Evolutionary conservation across 2,888 invertebrate genomes (phyloP).

Genomic region (Rhagium mordax): DNA sequence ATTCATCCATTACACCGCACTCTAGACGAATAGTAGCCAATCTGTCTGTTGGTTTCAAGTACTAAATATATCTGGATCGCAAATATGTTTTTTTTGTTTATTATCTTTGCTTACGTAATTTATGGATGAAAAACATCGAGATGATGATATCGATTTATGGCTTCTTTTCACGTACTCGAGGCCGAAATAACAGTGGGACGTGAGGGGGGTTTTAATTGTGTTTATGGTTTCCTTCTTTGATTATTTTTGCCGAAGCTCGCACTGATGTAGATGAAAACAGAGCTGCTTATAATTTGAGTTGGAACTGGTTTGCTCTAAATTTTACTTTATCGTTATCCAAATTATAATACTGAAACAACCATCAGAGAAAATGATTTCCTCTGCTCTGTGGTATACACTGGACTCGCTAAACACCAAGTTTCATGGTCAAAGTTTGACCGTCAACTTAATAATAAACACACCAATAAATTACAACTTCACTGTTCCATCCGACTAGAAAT

Average conservation of each 20-base stretch:
- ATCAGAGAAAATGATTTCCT: too few relatives aligned
- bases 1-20: too few relatives aligned
- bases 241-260: not conserved
- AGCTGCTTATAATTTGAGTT: too few relatives aligned
- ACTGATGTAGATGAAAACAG: not conserved
- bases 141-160: too few relatives aligned
- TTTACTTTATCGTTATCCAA: too few relatives aligned
- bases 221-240: too few relatives aligned
- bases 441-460: constrained; percentile 25
- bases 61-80: not conserved
- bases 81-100: not conserved
- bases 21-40: not conserved
- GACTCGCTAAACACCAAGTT: not conserved
- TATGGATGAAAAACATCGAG: too few relatives aligned
- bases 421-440: constrained; percentile 28
- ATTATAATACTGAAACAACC: too few relatives aligned
- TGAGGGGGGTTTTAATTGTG: too few relatives aligned
- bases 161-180: too few relatives aligned
- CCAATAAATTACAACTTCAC: constrained; percentile 1
- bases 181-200: too few relatives aligned
- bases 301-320: too few relatives aligned
- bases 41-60: not conserved
- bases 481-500: constrained; percentile 4
- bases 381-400: not conserved
- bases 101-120: not conserved